A percentile compares a stretch with the other conserved stretches of the same genome.
These are phyloP conservation scores for Thera britannica DNA, from an alignment of 2,888 invertebrate species.

Conservation along the genomic window DNA sequence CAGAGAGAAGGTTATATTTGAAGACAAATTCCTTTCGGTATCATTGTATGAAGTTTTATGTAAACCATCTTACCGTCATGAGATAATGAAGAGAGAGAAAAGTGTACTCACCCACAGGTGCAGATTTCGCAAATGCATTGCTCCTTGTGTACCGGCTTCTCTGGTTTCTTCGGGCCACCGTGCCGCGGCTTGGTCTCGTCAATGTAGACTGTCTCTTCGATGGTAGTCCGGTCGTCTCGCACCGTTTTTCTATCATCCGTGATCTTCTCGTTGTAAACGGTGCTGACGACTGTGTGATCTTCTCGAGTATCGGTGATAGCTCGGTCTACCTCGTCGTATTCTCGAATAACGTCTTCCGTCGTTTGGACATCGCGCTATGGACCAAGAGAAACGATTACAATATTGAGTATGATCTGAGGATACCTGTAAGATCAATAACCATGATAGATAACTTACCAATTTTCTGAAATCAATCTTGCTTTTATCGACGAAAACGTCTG, in stretches of 20 bases:
- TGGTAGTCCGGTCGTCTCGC: slow-evolving; percentile 75
- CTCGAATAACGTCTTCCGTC: slow-evolving; percentile 76
- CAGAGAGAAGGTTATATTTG: neutral
- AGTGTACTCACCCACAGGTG: slow-evolving; percentile 92
- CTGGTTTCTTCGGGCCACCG: slow-evolving; percentile 76
- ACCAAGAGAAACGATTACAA: slow-evolving; percentile 37
- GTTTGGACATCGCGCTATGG: slow-evolving; percentile 79
- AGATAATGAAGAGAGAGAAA: slow-evolving; percentile 23
- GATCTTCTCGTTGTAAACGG: slow-evolving; percentile 77
- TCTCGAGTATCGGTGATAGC: slow-evolving; percentile 78
- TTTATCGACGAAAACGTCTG: slow-evolving; percentile 81
- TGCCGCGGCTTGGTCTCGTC: slow-evolving; percentile 72
- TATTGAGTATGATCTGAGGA: neutral
- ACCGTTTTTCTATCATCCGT: slow-evolving; percentile 76
- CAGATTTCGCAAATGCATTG: slow-evolving; percentile 96
- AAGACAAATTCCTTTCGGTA: too few species aligned
- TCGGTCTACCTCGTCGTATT: slow-evolving; percentile 81
- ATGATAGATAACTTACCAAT: slow-evolving; percentile 66
- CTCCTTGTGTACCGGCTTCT: slow-evolving; percentile 85
- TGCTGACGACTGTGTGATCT: slow-evolving; percentile 67
- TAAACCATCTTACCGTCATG: slow-evolving; percentile 33
- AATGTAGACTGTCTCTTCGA: slow-evolving; percentile 66
- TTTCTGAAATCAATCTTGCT: slow-evolving; percentile 82
- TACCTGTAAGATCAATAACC: neutral
- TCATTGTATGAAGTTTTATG: too few species aligned